phyloP scores from a whole-genome alignment of 2,797 vertebrate genomes.

The Sebastiscus tertius region DNA sequence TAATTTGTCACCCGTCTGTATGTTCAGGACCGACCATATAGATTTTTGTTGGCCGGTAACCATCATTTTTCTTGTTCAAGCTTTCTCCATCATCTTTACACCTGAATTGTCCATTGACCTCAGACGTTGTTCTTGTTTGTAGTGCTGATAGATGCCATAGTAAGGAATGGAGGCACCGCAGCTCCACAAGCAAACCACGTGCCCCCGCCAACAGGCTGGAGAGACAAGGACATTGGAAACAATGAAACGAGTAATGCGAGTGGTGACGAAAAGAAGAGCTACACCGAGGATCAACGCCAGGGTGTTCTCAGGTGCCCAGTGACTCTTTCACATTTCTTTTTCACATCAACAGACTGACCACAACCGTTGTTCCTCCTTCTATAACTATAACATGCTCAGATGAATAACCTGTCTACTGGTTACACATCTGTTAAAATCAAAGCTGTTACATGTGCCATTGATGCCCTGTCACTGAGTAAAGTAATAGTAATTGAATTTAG shows the following conservation, averaged over 20 bases:
- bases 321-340: neutral
- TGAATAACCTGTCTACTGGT: neutral
- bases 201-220: slow-evolving; percentile 81
- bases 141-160: slow-evolving; percentile 91
- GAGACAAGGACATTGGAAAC: slow-evolving; percentile 78
- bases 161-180: slow-evolving; percentile 81
- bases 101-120: neutral
- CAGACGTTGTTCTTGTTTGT: neutral
- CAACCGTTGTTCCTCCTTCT: neutral
- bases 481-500: neutral
- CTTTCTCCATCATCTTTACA: neutral
- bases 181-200: slow-evolving; percentile 72
- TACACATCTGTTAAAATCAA: neutral
- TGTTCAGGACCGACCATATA: neutral
- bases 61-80: neutral
- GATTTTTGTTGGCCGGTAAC: neutral
- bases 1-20: neutral
- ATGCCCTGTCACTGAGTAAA: neutral
- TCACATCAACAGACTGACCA: neutral
- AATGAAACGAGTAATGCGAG: slow-evolving; percentile 39
- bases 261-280: slow-evolving; percentile 85
- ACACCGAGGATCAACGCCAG: slow-evolving; percentile 91
- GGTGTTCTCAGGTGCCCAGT: slow-evolving; percentile 88
- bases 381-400: neutral
- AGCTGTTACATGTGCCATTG: neutral